Evolutionary conservation across 2,797 vertebrate genomes (phyloP), one percentile per base, ranked within the genome.

Genomic region (Anguilla marmorata): DNA sequence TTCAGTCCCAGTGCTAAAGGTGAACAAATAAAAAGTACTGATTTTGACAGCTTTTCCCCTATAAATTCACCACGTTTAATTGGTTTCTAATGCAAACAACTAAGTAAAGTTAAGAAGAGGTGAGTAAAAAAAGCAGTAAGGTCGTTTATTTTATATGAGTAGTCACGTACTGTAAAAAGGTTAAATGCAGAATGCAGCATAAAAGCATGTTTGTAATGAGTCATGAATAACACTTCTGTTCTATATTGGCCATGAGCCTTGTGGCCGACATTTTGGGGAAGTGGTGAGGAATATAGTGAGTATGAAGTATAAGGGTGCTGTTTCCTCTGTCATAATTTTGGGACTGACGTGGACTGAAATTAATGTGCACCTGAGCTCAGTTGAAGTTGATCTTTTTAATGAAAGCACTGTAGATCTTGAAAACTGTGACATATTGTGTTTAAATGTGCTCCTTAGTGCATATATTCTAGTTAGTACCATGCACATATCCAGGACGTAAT

Each of bases 281-380:
- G 27, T 24, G 45, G 79, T 80, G 74, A n/a, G 76, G 74, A 63
- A 87, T 87, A 14, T 63, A 76, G 33, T 30, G 50, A n/a, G 52
- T 54, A 56, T 54, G 14, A 8, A 45, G 30, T 37, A 76, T 82
- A 21, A 69, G 45, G 19, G 41, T 30, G 79, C 79, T 50, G 41
- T 82, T 82, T 82, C 45, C 41, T n/a, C 79, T 12, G 9, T 33
- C 9, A 72, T 27, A 27, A 11, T 12, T 27, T 33, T 12, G 8
- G n/a, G 74, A 82, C 41, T 50, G 41, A n/a, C 12, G 21, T 82
- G 41, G 41, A n/a, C 79, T 19, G 24, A 2, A n/a, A 82, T 21
- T 82, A 9, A 21, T 82, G 41, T 79, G 69, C 45, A 14, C 16
- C 37, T 50, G 79, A n/a, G 45, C 41, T 82, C 79, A 24, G 45